Evolutionary conservation across 2,113 vertebrate genomes (phyloP).

Genomic region (Halichoerus grypus): DNA sequence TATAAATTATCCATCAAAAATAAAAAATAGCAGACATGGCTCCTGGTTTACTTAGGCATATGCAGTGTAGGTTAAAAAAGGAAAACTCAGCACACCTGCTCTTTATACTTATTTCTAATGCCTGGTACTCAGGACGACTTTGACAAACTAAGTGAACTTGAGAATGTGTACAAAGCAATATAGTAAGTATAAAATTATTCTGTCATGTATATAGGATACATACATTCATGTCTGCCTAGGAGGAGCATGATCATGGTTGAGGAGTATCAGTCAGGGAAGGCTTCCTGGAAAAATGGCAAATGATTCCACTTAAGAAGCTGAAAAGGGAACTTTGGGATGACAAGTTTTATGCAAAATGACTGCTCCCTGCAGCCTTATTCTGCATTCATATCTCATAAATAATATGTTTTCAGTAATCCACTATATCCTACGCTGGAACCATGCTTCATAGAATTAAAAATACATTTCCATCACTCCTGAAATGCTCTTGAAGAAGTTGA

Average conservation of each 20-base stretch:
- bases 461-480: conserved; percentile 8
- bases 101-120: neutral
- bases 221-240: neutral
- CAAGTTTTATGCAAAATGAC: conserved; percentile 3
- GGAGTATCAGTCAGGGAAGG: neutral
- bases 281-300: conserved; percentile 21
- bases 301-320: neutral
- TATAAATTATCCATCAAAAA: conserved; percentile 22
- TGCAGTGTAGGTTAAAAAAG: neutral
- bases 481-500: conserved; percentile 67
- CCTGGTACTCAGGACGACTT: neutral
- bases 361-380: neutral
- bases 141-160: conserved; percentile 34
- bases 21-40: neutral
- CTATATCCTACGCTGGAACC: conserved; percentile 38
- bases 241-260: neutral
- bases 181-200: neutral
- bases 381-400: neutral
- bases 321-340: neutral
- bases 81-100: neutral
- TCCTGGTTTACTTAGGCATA: neutral
- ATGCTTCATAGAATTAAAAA: conserved; percentile 49
- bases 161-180: conserved; percentile 68
- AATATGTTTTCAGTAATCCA: neutral
- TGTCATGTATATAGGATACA: neutral